These are phyloP conservation scores for Hyles euphorbiae DNA, from an alignment of 1,140 invertebrate species.

Conservation along the genomic window DNA sequence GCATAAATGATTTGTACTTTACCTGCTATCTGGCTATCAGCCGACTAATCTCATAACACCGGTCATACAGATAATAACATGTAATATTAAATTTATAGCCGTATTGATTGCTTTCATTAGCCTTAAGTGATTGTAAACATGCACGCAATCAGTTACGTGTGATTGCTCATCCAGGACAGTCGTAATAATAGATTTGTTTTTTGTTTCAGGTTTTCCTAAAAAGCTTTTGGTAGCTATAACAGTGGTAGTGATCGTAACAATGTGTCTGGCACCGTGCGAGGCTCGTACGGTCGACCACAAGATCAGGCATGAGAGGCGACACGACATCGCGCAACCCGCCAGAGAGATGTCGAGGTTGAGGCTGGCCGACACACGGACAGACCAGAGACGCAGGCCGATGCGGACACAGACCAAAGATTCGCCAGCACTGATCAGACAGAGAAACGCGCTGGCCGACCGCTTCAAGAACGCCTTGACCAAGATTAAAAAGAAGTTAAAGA, in stretches of 20 bases:
- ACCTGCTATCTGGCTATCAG: slow-evolving; percentile 7
- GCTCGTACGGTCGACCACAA: slow-evolving; percentile 36
- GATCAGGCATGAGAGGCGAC: slow-evolving; percentile 23
- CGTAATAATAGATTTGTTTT: slow-evolving; percentile 10
- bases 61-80: slow-evolving; percentile 8
- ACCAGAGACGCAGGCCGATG: slow-evolving; percentile 38
- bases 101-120: slow-evolving; percentile 4
- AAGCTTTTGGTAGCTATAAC: slow-evolving; percentile 68
- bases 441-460: slow-evolving; percentile 40
- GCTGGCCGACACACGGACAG: slow-evolving; percentile 39
- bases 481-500: slow-evolving; percentile 54
- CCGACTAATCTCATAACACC: background rate
- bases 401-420: slow-evolving; percentile 50
- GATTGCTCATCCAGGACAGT: background rate
- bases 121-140: background rate
- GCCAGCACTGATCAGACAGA: slow-evolving; percentile 32
- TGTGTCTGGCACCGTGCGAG: slow-evolving; percentile 53
- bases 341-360: slow-evolving; percentile 24
- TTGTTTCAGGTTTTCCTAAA: slow-evolving; percentile 70
- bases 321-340: slow-evolving; percentile 20
- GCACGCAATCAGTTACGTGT: background rate
- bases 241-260: slow-evolving; percentile 54
- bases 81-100: slow-evolving; percentile 3
- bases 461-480: slow-evolving; percentile 52
- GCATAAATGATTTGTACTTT: slow-evolving; percentile 8